Conservation (phyloP, 1,140 invertebrate genomes). For the Argopecten irradians region DNA sequence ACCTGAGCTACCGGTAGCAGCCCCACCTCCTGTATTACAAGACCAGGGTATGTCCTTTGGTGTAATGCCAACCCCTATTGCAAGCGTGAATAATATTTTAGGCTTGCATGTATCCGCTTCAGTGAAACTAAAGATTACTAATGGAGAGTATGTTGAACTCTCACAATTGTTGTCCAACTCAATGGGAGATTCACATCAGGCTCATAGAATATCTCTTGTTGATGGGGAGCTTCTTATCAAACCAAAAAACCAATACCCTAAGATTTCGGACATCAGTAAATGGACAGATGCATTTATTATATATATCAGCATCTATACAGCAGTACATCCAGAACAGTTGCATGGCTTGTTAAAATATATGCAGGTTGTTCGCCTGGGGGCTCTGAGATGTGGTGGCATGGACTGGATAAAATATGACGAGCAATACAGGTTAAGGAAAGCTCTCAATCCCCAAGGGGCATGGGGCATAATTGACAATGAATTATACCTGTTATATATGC, state of each 20-base stretch:
- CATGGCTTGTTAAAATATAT: slow-evolving; percentile 34
- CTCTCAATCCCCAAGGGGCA: background rate
- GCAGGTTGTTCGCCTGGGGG: slow-evolving; percentile 32
- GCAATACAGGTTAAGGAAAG: background rate
- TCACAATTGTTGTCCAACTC: no score
- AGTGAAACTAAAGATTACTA: no score
- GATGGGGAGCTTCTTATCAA: background rate
- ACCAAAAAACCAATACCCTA: background rate
- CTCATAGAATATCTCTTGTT: background rate
- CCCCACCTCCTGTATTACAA: no score
- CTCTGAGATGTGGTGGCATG: background rate
- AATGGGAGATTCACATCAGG: no score
- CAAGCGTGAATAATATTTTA: no score
- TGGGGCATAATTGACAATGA: slow-evolving; percentile 31
- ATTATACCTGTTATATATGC: slow-evolving; percentile 32
- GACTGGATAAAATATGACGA: slow-evolving; percentile 25
- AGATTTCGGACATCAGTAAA: background rate
- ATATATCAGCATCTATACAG: slow-evolving; percentile 24
- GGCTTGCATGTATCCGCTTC: no score
- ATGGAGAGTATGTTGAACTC: no score
- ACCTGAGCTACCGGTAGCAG: no score
- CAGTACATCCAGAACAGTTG: background rate
- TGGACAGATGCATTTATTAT: slow-evolving; percentile 41
- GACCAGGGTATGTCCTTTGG: no score
- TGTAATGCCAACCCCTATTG: no score